Percentiles rank a stretch among this genome's conserved stretches.
Evolutionary conservation across 2,113 vertebrate genomes (phyloP).

Genomic region (Galemys pyrenaicus): DNA sequence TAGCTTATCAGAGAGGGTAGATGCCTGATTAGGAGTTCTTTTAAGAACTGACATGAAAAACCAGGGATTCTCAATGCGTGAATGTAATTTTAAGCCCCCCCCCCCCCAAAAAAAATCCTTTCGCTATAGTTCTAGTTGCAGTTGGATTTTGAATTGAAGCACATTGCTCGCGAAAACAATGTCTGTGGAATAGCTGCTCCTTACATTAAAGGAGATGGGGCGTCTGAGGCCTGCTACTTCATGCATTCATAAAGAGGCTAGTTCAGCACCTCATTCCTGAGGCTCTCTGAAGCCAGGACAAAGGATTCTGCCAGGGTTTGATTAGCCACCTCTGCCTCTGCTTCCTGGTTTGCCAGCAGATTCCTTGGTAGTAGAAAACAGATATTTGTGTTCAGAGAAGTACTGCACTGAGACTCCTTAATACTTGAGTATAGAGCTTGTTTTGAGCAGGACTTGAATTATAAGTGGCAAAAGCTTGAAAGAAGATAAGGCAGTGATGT

Average conservation of each 20-base stretch:
- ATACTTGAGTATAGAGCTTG: not conserved
- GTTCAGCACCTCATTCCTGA: not conserved
- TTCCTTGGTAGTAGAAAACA: not conserved
- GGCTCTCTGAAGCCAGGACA: constrained; percentile 31
- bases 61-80: not conserved
- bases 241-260: not conserved
- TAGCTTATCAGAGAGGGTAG: not conserved
- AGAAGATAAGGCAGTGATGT: not conserved
- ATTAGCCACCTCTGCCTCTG: not conserved
- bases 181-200: not conserved
- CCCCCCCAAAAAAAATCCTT: not conserved
- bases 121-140: rapidly evolving
- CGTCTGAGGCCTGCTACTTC: not conserved
- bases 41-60: not conserved
- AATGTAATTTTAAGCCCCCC: not conserved
- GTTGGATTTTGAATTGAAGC: constrained; percentile 30
- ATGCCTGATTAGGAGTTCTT: not conserved
- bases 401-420: not conserved
- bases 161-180: not conserved
- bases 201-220: not conserved
- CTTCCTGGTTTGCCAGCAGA: not conserved
- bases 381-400: not conserved
- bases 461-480: not conserved
- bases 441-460: not conserved
- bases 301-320: constrained; percentile 55